Base-by-base conservation (phyloP, 2,888 invertebrate species). In the Cantharis rufa region DNA sequence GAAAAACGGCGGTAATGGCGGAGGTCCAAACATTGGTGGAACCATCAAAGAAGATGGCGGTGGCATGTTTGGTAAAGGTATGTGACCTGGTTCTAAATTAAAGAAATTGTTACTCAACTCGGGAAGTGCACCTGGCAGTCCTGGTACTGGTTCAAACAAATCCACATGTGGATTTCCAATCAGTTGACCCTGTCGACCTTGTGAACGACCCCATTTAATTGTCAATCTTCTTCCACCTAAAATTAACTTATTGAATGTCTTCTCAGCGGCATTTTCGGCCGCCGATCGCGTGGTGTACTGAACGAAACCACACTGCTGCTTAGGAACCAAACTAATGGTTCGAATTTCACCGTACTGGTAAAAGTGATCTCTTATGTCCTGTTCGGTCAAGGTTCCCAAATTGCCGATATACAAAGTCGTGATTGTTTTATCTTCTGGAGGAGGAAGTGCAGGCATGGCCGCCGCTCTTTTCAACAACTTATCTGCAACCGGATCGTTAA, bases 291-390 rank as follows among this genome's bases (percentile, higher is more conserved):
- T 94, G 0, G 98, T 98, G 88, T 97, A 99, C 86, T 98, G 98
- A 2, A 99, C 95, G 87, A 99, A 99, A 0, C 98, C 98, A 89
- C 99, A 99, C 85, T 96, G 96, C 83, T 99, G 98, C 81, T 97
- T 93, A 0, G 95, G 93, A 10, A 99, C 96, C 82, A 99, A 90
- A 10, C 97, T 97, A 16, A 99, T 92, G 0, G 95, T 95, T 82
- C 99, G 93, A 78, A 99, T 98, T 89, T 99, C 99, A 15, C 99
- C 99, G 89, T 95, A 99, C 87, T 99, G 99, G 88, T 99, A 99
- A 88, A 99, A 99, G 85, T 98, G 96, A 86, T 98, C 98, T 80
- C 96, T 89, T 61, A 99, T 90, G 84, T 98, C 97, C 79, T 96
- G 95, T 84, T 99, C 98, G 0, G 94, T 93, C 32, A 98, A 92